Evolutionary conservation across 1,140 invertebrate genomes (phyloP), one percentile per base, ranked within the genome.

Genomic region (Lepidurus apus): DNA sequence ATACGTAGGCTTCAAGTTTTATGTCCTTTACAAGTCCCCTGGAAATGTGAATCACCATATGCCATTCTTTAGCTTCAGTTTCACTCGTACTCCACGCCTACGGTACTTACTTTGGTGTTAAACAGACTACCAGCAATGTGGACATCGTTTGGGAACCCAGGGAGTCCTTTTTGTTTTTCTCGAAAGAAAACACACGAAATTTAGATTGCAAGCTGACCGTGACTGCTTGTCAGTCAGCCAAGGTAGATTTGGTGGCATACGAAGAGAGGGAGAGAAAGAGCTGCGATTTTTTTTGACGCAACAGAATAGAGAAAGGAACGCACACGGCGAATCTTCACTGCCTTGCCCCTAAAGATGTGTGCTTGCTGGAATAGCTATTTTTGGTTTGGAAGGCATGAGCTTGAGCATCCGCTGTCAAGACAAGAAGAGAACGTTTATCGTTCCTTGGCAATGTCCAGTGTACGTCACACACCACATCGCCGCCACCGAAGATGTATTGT

Each of bases 371-470:
- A 65, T 65, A 65, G 53, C 53, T 65, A 65, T 65, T 65, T 65
- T 17, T 65, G 53, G 53, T 13, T 65, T 47, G 8, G 9, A 65
- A 65, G 53, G 53, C 53, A 65, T 65, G 53, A 21, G 34, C 34
- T 34, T 34, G 13, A 65, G 53, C 53, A 65, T 65, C 53, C 53
- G 53, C 53, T 65, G 53, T 65, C 53, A 65, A 65, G 53, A 65
- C 53, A 65, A 65, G 53, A 65, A 65, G 53, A 65, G 53, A n/a
- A 65, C 53, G 53, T 65, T 65, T 65, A 65, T 65, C 53, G 53
- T 65, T 13, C 53, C 53, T 65, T 65, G 53, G 53, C 53, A 65
- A 21, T 65, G 53, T 65, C 53, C 53, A 65, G 53, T 65, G 6
- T 21, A 65, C 53, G 53, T 65, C 53, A 65, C 53, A 65, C 53